Conservation (phyloP, 92 coral and sea anemone species). For the Epizoanthus stellaris region DNA sequence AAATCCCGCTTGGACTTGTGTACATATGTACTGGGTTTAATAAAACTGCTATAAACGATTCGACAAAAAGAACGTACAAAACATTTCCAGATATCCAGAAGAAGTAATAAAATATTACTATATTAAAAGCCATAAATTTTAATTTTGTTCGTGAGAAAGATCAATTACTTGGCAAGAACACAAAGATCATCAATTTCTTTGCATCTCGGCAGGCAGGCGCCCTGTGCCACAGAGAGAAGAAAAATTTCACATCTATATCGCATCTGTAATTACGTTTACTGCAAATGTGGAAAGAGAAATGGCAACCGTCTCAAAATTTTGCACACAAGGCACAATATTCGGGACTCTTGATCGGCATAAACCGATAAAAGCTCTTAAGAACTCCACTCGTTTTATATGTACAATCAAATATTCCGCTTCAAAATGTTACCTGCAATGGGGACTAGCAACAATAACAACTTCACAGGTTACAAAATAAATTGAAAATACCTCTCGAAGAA, state of each 20-base stretch:
- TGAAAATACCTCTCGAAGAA: slow-evolving; percentile 39
- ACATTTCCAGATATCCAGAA: too few species aligned
- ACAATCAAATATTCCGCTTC: neutral
- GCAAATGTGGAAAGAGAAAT: neutral
- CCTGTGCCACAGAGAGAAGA: slow-evolving; percentile 1
- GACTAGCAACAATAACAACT: slow-evolving; percentile 1
- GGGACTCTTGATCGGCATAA: neutral
- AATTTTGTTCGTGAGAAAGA: slow-evolving; percentile 19
- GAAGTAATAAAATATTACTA: neutral
- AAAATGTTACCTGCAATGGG: neutral
- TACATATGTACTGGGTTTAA: too few species aligned
- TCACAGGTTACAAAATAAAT: neutral
- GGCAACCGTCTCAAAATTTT: neutral
- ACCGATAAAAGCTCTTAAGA: neutral
- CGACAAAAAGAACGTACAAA: too few species aligned
- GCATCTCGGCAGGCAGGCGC: slow-evolving; percentile 6
- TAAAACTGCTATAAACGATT: too few species aligned
- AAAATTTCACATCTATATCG: neutral
- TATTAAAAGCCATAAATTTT: neutral
- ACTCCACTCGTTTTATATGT: neutral
- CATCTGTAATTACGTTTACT: neutral
- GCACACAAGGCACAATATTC: neutral
- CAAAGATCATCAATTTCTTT: neutral
- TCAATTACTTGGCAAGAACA: neutral
- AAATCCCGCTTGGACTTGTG: too few species aligned